phyloP scores from a whole-genome alignment of 92 coral and sea anemone genomes.

The Palythoa caribaeorum region DNA sequence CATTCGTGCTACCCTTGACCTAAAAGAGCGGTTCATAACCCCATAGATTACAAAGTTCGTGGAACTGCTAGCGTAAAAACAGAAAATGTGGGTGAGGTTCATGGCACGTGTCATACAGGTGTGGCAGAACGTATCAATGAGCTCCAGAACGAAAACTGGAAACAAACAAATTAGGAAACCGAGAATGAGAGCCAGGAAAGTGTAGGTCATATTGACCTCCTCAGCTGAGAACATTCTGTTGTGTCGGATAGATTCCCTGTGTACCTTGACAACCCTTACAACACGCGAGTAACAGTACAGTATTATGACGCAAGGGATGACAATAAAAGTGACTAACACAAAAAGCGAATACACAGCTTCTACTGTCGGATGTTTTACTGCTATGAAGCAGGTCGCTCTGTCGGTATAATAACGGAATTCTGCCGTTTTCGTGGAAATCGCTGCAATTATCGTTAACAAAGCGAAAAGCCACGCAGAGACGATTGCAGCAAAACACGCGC shows the following conservation, averaged over 20 bases:
- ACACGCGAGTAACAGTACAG: constrained; percentile 30
- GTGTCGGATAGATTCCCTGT: constrained; percentile 16
- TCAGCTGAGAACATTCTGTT: background rate
- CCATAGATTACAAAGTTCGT: constrained; percentile 35
- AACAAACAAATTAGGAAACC: constrained; percentile 5
- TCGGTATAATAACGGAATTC: constrained; percentile 35
- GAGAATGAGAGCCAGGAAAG: constrained; percentile 27
- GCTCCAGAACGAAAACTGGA: constrained; percentile 35
- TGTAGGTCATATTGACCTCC: constrained; percentile 2
- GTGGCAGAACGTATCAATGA: constrained; percentile 14
- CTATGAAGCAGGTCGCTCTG: constrained; percentile 33
- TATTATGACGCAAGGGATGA: constrained; percentile 13
- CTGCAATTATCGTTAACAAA: background rate
- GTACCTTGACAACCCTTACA: background rate
- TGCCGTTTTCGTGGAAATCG: constrained; percentile 1
- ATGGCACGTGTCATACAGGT: constrained; percentile 35
- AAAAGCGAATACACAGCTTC: constrained; percentile 36
- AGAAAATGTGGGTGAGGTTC: constrained; percentile 23
- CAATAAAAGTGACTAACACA: constrained; percentile 4
- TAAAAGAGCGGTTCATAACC: constrained; percentile 28
- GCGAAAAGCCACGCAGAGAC: constrained; percentile 13
- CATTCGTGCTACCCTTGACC: background rate
- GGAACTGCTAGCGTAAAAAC: constrained; percentile 29
- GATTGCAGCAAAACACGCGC: background rate
- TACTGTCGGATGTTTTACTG: background rate